Base-by-base conservation (phyloP, 1,140 invertebrate species). In the Anoplophora glabripennis region DNA sequence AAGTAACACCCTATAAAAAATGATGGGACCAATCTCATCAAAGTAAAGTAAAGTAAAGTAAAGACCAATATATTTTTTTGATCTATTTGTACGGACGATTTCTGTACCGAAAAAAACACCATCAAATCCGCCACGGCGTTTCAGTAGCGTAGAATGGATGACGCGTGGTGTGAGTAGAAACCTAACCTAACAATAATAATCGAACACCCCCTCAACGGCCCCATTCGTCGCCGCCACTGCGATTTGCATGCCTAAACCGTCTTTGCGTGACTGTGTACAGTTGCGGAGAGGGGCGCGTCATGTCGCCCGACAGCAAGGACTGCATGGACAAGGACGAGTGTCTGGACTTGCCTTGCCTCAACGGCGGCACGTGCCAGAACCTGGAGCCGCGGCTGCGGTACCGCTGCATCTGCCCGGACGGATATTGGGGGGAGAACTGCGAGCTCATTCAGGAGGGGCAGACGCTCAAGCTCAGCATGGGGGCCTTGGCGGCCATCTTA, bases 241-340 rank as follows among this genome's bases (percentile, higher is more conserved):
- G 11, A n/a, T 40, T n/a, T n/a, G 14, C 14, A n/a, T 40, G 38
- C 14, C 38, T 40, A 40, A 40, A 21, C 18, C 28, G 12, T 28
- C 28, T 17, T 57, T 38, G 44, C 45, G 35, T 57, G 21, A 38
- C 36, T 44, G 51, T 53, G 47, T 57, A 67, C 74, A 96, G 93
- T 78, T 96, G 93, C 80, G 92, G 92, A 58, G 90, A 94, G 79
- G 93, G 93, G 75, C 88, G 89, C 71, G 83, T 93, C 69, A 86
- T 92, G 72, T 92, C 92, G 28, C 82, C 87, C 45, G 92, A 95
- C 79, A 88, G 87, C 61, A 93, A 94, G 78, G 87, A 90, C 69
- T 96, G 94, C 76, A 89, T 88, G 77, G 94, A 96, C 79, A 92
- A 93, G 76, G 92, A 96, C 78, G 94, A 96, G 74, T 96, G 94